Base-by-base conservation (phyloP, 2,113 vertebrate species). In the Delphinus delphis region DNA sequence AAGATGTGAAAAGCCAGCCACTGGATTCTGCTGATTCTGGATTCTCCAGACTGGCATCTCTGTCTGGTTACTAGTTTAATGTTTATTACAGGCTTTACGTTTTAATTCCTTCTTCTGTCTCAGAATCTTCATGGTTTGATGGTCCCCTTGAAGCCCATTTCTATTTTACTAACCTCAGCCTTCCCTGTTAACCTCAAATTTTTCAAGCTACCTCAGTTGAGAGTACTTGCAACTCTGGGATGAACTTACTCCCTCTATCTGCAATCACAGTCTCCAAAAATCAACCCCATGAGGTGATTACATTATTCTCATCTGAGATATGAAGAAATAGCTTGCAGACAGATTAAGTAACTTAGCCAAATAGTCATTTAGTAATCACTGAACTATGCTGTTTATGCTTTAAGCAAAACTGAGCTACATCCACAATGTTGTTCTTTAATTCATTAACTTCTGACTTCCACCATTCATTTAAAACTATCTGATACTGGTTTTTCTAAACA, bases 401-500 rank as follows among this genome's bases (percentile, higher is more conserved):
- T 50, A 55, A 65, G 83, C 25, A 94, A 94, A 88, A 73, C n/a
- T 92, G 25, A 73, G 20, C 6, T 79, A 67, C 11, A 38, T 87
- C 62, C 53, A 77, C 21, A 86, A 18, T 71, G 58, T 18, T 77
- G 44, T 77, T 95, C 53, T 73, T 96, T 93, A 68, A 79, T 82
- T 93, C 67, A 95, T 60, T 93, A 93, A 83, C 25, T 85, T 95
- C 90, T 93, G 41, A 87, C 63, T 92, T 90, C 70, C 41, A 73
- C 25, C 67, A 70, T 93, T 83, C 31, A 92, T 70, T 96, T 88
- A 82, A 96, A 97, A 85, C 44, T 47, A 47, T 47, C 44, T 92
- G 96, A 67, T 67, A 95, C 36, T 96, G 79, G 86, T 82, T 93
- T 92, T 96, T 86, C 53, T 95, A 92, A 96, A 92, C 26, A 70